Percentiles rank a stretch among this genome's conserved stretches.
phyloP scores from a whole-genome alignment of 2,888 invertebrate genomes.

The Hypsopygia costalis region DNA sequence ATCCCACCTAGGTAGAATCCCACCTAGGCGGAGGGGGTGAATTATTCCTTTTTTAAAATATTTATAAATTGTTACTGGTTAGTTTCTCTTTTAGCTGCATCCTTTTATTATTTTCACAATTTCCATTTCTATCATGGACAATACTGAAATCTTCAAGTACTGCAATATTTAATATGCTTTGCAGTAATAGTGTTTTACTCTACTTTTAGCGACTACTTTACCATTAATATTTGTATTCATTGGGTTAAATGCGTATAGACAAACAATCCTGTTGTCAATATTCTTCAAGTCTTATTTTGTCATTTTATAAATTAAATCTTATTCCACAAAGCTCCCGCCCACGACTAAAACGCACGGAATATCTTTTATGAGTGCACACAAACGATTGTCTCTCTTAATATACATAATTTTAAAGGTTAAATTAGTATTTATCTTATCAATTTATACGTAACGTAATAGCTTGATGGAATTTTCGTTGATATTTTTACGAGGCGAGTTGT shows the following conservation, averaged over 20 bases:
- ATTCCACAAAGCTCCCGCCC: constrained; percentile 3
- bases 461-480: constrained; percentile 24
- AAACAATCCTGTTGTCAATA: constrained; percentile 1
- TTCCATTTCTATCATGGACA: too few species aligned
- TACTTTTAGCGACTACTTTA: too few species aligned
- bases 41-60: too few species aligned
- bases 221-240: too few species aligned
- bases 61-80: too few species aligned
- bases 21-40: too few species aligned
- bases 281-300: background rate
- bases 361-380: background rate
- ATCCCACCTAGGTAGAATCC: too few species aligned
- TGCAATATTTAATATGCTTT: too few species aligned
- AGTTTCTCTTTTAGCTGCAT: too few species aligned
- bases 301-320: constrained; percentile 1
- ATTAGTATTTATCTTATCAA: constrained; percentile 5
- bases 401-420: background rate
- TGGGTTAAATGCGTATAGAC: background rate
- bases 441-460: constrained; percentile 14
- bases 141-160: too few species aligned
- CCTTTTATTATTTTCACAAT: too few species aligned
- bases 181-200: too few species aligned
- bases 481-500: constrained; percentile 27
- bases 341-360: constrained; percentile 2
- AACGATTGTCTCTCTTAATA: constrained; percentile 3